phyloP scores from a whole-genome alignment of 2,888 invertebrate genomes.

The Lottia scabra region DNA sequence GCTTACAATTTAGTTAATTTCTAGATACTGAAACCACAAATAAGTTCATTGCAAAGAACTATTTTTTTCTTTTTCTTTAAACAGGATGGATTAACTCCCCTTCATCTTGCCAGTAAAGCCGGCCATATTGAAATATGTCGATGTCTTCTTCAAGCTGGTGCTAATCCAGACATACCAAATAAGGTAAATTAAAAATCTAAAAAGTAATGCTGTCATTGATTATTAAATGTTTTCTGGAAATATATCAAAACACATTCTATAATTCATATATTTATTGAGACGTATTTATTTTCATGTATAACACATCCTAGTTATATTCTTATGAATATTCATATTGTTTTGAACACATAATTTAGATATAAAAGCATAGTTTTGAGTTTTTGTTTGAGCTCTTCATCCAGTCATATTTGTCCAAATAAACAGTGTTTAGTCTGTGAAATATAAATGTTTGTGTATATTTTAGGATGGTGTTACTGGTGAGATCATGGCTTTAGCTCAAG shows the following conservation, averaged over 20 bases:
- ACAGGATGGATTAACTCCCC: slow-evolving; percentile 71
- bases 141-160: slow-evolving; percentile 79
- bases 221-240: too few relatives aligned
- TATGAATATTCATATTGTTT: not conserved
- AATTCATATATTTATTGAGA: too few relatives aligned
- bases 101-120: slow-evolving; percentile 80
- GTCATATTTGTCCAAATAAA: not conserved
- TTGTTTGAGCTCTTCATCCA: too few relatives aligned
- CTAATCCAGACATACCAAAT: slow-evolving; percentile 78
- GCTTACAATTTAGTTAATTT: too few relatives aligned
- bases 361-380: too few relatives aligned
- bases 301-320: too few relatives aligned
- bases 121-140: slow-evolving; percentile 80
- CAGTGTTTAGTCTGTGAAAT: slow-evolving; percentile 3
- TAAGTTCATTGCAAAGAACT: too few relatives aligned
- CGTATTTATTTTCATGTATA: too few relatives aligned
- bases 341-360: too few relatives aligned
- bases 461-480: slow-evolving; percentile 80
- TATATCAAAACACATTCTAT: too few relatives aligned
- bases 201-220: too few relatives aligned
- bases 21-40: too few relatives aligned
- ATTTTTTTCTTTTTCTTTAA: not conserved
- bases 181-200: slow-evolving; percentile 63
- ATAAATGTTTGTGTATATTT: slow-evolving; percentile 18
- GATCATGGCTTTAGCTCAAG: slow-evolving; percentile 82